A percentile compares a stretch with the other conserved stretches of the same genome.
Conservation (phyloP, 2,888 invertebrate species). For the Dryobota labecula region DNA sequence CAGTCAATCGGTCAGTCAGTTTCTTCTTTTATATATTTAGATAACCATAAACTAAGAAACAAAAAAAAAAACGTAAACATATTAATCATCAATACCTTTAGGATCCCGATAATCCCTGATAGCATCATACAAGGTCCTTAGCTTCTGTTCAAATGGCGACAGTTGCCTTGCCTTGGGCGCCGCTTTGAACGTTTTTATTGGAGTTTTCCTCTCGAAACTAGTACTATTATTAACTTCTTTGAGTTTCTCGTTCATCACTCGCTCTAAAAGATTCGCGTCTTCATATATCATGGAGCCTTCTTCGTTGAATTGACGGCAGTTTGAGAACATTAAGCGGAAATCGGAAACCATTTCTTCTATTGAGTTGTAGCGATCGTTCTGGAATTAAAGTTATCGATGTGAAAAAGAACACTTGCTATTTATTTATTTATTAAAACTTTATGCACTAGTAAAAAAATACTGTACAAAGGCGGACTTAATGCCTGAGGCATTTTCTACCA, state of each 20-base stretch:
- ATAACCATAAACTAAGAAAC: neutral
- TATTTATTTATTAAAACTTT: no score
- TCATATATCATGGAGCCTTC: conserved; percentile 98
- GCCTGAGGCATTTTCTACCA: no score
- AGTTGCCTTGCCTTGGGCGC: conserved; percentile 84
- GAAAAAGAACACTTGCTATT: neutral
- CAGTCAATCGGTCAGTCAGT: no score
- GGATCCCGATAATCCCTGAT: conserved; percentile 95
- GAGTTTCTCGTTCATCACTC: conserved; percentile 95
- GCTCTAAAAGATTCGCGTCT: conserved; percentile 97
- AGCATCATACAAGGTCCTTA: conserved; percentile 96
- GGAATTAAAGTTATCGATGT: neutral
- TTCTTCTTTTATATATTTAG: no score
- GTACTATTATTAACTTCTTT: conserved; percentile 93
- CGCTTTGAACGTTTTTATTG: conserved; percentile 88
- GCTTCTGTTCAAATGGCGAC: conserved; percentile 93
- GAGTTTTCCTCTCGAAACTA: conserved; percentile 88
- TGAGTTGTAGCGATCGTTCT: conserved; percentile 94
- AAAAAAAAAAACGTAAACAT: neutral
- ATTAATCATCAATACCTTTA: conserved; percentile 73
- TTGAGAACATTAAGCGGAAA: conserved; percentile 98
- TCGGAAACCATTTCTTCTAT: conserved; percentile 97
- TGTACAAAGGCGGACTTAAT: no score
- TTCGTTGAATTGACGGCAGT: conserved; percentile 99
- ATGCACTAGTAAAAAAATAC: no score